Evolutionary conservation across 2,888 invertebrate species (phyloP).

Genomic region (Argyra leucocephala): DNA sequence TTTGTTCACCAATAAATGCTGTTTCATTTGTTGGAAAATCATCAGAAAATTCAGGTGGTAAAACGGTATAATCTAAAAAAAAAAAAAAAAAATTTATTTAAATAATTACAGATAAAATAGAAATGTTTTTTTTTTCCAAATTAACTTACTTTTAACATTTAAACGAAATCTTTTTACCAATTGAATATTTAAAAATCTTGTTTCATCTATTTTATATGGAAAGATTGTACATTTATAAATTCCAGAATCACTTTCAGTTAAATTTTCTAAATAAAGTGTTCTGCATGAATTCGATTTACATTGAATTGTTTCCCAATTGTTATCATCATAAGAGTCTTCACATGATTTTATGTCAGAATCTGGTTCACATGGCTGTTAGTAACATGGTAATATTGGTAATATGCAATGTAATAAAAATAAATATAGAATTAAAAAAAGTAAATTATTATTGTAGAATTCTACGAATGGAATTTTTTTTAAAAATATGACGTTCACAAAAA

Average conservation of each 20-base stretch:
- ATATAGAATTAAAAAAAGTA: no score
- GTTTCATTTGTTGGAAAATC: conserved; percentile 35
- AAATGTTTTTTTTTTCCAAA: no score
- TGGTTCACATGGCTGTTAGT: conserved; percentile 35
- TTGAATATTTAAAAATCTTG: conserved; percentile 34
- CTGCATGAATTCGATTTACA: conserved; percentile 35
- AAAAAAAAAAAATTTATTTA: background rate
- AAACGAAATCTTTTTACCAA: conserved; percentile 38
- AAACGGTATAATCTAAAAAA: conserved; percentile 31
- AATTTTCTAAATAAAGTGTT: conserved; percentile 34
- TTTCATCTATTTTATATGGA: conserved; percentile 32
- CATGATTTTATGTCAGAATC: conserved; percentile 27
- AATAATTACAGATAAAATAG: background rate
- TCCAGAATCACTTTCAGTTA: conserved; percentile 39
- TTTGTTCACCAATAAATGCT: conserved; percentile 29
- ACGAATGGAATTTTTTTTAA: no score
- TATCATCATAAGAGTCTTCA: conserved; percentile 26
- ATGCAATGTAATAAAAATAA: no score
- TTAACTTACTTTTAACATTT: conserved; percentile 39
- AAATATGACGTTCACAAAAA: no score
- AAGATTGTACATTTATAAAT: conserved; percentile 40
- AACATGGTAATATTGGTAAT: conserved; percentile 2
- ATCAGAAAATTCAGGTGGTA: conserved; percentile 37
- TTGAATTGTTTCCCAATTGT: conserved; percentile 34
- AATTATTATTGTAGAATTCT: no score